These are phyloP conservation scores for Chelonia mydas DNA, from an alignment of 2,797 vertebrate genomes.

Conservation along the genomic window DNA sequence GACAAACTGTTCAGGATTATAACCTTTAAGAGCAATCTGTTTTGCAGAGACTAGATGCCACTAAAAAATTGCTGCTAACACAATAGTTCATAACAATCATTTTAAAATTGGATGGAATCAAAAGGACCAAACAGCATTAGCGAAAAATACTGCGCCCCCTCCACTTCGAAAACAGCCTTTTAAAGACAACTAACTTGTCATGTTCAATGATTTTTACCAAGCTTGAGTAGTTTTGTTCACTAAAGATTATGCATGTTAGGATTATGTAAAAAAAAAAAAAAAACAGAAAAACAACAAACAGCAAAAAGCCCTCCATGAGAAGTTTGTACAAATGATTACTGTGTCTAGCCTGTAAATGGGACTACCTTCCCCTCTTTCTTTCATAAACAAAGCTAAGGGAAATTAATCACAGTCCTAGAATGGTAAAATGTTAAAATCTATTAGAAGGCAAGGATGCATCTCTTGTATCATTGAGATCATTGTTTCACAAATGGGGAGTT, in stretches of 20 bases:
- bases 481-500: constrained; percentile 11
- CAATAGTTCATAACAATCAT: not conserved
- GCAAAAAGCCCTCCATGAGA: not conserved
- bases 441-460: not conserved
- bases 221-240: not conserved
- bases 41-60: not conserved
- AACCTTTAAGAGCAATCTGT: not conserved
- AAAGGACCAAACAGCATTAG: constrained; percentile 7
- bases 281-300: accelerated
- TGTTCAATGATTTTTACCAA: not conserved
- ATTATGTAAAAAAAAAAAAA: not conserved
- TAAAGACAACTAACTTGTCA: constrained; percentile 45
- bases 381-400: not conserved
- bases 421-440: constrained; percentile 58
- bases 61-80: not conserved
- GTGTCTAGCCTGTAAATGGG: not conserved
- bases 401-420: constrained; percentile 45
- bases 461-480: not conserved
- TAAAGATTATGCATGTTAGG: not conserved
- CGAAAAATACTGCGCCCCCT: not conserved
- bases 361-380: not conserved
- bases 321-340: constrained; percentile 9
- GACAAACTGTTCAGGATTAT: constrained; percentile 52
- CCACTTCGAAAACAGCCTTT: constrained; percentile 28
- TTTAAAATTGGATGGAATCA: constrained; percentile 4